Evolutionary conservation across 2,888 invertebrate species (phyloP), one percentile per base, ranked within the genome.

Genomic region (Alviniconcha strummeri): DNA sequence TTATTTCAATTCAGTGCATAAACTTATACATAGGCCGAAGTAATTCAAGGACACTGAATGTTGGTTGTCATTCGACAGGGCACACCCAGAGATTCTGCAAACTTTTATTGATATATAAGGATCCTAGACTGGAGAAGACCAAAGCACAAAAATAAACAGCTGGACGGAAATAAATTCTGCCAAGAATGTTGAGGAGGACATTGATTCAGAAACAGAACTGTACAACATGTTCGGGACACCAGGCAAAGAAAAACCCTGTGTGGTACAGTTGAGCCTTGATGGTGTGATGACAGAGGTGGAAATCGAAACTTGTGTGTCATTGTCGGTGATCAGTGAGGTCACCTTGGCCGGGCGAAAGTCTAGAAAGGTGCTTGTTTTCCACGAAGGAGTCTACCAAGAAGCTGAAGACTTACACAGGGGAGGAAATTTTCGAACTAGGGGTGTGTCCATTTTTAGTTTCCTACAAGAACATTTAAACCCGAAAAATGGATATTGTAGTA

Each of bases 351-450:
- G 19, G 57, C n/a, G n/a, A n/a, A n/a, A n/a, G 56, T 69, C 69
- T 74, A 64, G 15, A 54, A 52, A 2, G 13, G 81, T 19, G 64
- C 67, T 4, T 69, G 64, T 69, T 56, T 83, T 6, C 71, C 75
- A 52, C 36, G 83, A 36, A n/a, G n/a, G 13, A n/a, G 19, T 80
- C 78, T n/a, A 64, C 15, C 1, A 67, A 56, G 4, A 15, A 57
- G 55, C 17, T 85, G 72, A 85, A 83, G 72, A 83, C 81, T 6
- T 83, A 83, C 57, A 83, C 80, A 54, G 81, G 81, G 57, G 74
- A 85, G 64, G 72, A 69, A 54, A 71, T 83, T n/a, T 77, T 60
- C 11, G 82, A 67, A 5, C 4, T 64, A 15, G 82, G 77, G 9
- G n/a, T n/a, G 15, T 54, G 71, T 36, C 11, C 55, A 11, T 72